Conservation (phyloP, 1,140 invertebrate genomes). For the Lepidurus arcticus region DNA sequence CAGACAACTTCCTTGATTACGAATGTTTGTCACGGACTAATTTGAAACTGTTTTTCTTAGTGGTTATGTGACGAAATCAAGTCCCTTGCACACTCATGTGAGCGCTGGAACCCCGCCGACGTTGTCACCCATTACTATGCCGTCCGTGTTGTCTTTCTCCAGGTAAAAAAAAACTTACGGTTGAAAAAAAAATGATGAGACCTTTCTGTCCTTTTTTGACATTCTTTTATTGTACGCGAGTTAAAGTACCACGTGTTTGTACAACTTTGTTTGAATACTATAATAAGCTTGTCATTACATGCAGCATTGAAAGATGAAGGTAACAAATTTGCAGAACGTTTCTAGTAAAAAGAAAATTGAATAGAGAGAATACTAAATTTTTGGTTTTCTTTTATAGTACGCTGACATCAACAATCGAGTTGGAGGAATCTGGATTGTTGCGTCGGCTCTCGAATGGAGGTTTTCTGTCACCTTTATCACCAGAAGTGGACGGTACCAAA, state of each 20-base stretch:
- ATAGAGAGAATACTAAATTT: conserved; percentile 1
- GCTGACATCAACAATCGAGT: conserved; percentile 36
- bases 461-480: conserved; percentile 57
- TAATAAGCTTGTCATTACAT: background rate
- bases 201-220: background rate
- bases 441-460: conserved; percentile 70
- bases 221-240: background rate
- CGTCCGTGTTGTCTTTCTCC: conserved; percentile 62
- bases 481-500: conserved; percentile 39
- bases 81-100: conserved; percentile 44
- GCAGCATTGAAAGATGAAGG: background rate
- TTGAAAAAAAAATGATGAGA: too few species aligned
- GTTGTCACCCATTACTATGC: conserved; percentile 66
- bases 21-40: background rate
- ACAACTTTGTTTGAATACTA: background rate
- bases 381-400: conserved; percentile 31
- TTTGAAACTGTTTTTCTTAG: background rate
- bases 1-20: background rate
- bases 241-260: background rate
- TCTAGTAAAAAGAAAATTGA: background rate
- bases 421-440: conserved; percentile 53
- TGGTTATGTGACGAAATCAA: conserved; percentile 45
- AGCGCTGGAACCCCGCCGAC: conserved; percentile 53
- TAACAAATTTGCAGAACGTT: background rate
- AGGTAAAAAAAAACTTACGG: conserved; percentile 52